A percentile compares a stretch with the other conserved stretches of the same genome.
These are phyloP conservation scores for Scaptomyza pallida DNA, from an alignment of 1,140 invertebrate genomes.

Conservation along the genomic window DNA sequence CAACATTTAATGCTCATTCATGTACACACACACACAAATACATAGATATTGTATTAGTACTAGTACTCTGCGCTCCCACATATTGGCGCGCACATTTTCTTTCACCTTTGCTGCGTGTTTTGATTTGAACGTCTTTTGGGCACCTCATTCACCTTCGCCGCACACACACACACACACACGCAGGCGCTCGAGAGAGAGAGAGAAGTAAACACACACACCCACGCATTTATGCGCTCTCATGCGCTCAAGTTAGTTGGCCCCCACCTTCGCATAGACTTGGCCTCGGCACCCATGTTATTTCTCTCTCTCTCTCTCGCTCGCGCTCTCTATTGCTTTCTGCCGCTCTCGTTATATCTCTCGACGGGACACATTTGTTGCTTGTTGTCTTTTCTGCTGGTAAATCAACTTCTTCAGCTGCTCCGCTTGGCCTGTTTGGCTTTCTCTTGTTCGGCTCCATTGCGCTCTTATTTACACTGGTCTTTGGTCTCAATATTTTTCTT, in stretches of 20 bases:
- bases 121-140: slow-evolving; percentile 60
- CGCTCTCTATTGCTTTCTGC: slow-evolving; percentile 5
- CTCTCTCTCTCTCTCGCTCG: not conserved
- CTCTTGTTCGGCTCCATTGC: slow-evolving; percentile 44
- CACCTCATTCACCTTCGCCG: slow-evolving; percentile 29
- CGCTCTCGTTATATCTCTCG: slow-evolving; percentile 20
- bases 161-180: slow-evolving; percentile 26
- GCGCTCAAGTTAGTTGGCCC: slow-evolving; percentile 40
- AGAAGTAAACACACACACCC: slow-evolving; percentile 46
- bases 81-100: slow-evolving; percentile 81
- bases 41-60: slow-evolving; percentile 9
- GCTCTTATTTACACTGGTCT: slow-evolving; percentile 43
- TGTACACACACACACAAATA: slow-evolving; percentile 21
- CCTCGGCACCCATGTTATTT: not conserved
- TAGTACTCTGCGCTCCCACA: slow-evolving; percentile 36
- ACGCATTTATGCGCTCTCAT: slow-evolving; percentile 54
- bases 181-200: slow-evolving; percentile 10
- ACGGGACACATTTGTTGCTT: slow-evolving; percentile 57
- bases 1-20: slow-evolving; percentile 34
- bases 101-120: slow-evolving; percentile 76
- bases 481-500: slow-evolving; percentile 17
- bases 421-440: slow-evolving; percentile 46
- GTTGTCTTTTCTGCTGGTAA: slow-evolving; percentile 61
- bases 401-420: slow-evolving; percentile 62
- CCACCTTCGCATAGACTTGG: slow-evolving; percentile 24